A percentile compares a stretch with the other conserved stretches of the same genome.
These are phyloP conservation scores for Montipora efflorescens DNA, from an alignment of 64 coral and sea anemone genomes.

Conservation along the genomic window DNA sequence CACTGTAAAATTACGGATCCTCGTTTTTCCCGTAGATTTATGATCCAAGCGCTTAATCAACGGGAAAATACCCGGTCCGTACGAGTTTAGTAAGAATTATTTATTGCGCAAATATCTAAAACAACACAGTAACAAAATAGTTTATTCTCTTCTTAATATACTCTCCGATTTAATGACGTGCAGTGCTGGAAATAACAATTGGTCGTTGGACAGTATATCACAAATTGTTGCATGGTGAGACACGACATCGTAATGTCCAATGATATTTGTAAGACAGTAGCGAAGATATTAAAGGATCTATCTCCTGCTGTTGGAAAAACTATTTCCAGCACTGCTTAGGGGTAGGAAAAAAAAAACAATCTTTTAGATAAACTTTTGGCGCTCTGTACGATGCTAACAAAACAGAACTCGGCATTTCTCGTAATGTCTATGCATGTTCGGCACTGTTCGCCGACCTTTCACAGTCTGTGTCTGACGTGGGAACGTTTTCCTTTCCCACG, in stretches of 20 bases:
- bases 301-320: no score
- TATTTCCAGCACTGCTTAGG: no score
- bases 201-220: no score
- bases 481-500: neutral
- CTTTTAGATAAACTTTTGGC: neutral
- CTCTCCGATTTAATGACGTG: neutral
- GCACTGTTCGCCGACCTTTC: no score
- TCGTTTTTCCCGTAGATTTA: no score
- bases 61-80: no score
- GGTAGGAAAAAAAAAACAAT: neutral
- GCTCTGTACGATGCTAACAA: neutral
- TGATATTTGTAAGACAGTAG: no score
- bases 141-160: neutral
- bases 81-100: neutral
- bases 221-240: no score
- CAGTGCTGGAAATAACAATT: neutral
- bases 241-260: no score
- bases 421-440: neutral
- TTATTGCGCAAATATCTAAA: neutral
- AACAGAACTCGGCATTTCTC: neutral
- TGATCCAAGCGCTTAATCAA: no score
- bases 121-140: constrained; percentile 5
- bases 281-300: no score
- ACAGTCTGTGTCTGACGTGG: neutral
- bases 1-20: no score